Conservation (phyloP, 1,140 invertebrate species). For the Dendrolimus punctatus region DNA sequence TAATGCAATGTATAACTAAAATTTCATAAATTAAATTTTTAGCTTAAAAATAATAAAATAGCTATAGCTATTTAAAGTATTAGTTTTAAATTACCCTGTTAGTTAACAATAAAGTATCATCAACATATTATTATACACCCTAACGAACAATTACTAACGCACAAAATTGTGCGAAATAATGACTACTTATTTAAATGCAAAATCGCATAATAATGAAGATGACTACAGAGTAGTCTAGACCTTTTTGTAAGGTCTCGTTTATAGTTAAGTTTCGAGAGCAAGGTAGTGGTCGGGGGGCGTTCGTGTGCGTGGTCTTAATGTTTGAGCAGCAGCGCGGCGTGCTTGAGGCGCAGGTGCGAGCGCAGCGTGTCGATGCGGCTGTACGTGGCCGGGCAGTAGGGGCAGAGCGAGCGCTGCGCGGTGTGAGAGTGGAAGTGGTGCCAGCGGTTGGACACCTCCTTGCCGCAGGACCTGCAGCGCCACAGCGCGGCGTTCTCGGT, state of each 20-base stretch:
- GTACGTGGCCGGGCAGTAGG: conserved; percentile 88
- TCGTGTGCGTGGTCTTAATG: conserved; percentile 32
- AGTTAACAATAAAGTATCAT: conserved; percentile 27
- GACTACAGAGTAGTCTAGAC: not conserved
- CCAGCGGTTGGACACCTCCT: conserved; percentile 89
- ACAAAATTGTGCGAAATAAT: conserved; percentile 57
- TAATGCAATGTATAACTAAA: no score
- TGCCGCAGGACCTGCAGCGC: conserved; percentile 86
- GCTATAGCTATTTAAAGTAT: no score
- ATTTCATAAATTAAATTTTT: no score
- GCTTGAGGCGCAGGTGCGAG: conserved; percentile 83
- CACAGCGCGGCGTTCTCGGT: conserved; percentile 78
- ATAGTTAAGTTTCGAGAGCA: conserved; percentile 15
- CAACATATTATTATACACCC: conserved; percentile 44
- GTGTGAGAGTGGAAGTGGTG: conserved; percentile 90
- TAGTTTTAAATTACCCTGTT: conserved; percentile 55
- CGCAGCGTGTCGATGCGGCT: conserved; percentile 88
- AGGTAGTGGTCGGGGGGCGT: conserved; percentile 35
- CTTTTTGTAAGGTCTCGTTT: conserved; percentile 4
- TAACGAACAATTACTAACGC: conserved; percentile 54
- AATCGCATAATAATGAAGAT: conserved; percentile 22
- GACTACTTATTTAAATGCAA: conserved; percentile 44
- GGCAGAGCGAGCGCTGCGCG: conserved; percentile 83
- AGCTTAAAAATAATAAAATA: no score
- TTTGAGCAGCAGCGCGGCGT: conserved; percentile 75